A percentile compares a stretch with the other conserved stretches of the same genome.
These are phyloP conservation scores for Drosophila prostipennis DNA, from an alignment of 2,888 invertebrate species.

Conservation along the genomic window DNA sequence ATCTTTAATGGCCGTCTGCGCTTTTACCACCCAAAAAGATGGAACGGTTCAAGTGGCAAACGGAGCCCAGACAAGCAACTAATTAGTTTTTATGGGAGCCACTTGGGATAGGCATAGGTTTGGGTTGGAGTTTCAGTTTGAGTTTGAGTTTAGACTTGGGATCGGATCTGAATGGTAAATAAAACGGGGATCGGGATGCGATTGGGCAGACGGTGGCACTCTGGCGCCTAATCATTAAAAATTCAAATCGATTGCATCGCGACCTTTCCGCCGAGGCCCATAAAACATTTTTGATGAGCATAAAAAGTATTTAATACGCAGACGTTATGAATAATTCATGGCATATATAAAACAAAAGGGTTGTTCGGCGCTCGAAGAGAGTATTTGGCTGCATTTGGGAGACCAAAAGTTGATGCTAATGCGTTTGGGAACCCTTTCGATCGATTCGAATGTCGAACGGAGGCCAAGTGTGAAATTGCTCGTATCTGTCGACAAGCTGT, in stretches of 20 bases:
- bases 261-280: constrained; percentile 41
- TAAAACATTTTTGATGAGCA: constrained; percentile 78
- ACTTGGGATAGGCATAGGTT: constrained; percentile 34
- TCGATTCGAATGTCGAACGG: constrained; percentile 36
- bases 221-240: constrained; percentile 81
- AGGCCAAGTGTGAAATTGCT: constrained; percentile 77
- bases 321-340: constrained; percentile 77
- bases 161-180: constrained; percentile 1
- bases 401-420: constrained; percentile 74
- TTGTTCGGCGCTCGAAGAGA: constrained; percentile 16
- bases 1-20: constrained; percentile 59
- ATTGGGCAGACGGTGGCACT: constrained; percentile 66
- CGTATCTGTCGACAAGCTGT: constrained; percentile 82
- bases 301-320: constrained; percentile 74
- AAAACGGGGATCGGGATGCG: constrained; percentile 15
- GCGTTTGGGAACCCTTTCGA: constrained; percentile 16
- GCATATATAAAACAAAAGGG: constrained; percentile 38
- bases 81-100: constrained; percentile 74
- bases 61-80: constrained; percentile 61
- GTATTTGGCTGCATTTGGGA: constrained; percentile 28
- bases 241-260: constrained; percentile 78
- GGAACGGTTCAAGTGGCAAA: constrained; percentile 36
- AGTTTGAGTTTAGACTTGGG: not conserved
- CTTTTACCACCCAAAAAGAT: constrained; percentile 69
- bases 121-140: not conserved